Base-by-base conservation (phyloP, 2,888 invertebrate genomes). In the Rhyacophila evoluta region DNA sequence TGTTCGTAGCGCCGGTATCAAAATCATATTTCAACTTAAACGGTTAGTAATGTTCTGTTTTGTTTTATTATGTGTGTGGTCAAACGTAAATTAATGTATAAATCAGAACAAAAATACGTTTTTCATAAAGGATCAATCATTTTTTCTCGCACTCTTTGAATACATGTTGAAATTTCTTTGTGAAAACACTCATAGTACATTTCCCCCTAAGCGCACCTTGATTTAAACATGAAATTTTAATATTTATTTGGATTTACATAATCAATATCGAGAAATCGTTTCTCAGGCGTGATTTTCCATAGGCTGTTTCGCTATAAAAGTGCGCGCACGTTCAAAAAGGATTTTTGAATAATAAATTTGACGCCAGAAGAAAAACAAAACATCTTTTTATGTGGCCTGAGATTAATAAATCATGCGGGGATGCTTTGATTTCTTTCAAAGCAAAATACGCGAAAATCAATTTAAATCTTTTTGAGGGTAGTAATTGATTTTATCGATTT, bases 161-260 rank as follows among this genome's bases (percentile, higher is more conserved):
- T 55, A 55, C 2, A 55, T 55, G 19, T 55, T 55, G 15, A 10
- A 55, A 8, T 55, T 55, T 19, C 12, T 6, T 6, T 55, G 19
- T 19, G 12, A 55, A 55, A 55, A 19, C 15, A 55, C 19, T 55
- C 15, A 8, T 25, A 15, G 41, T 6, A 15, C 15, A 15, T 38
- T 55, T 55, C 19, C 41, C 15, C 55, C n/a, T n/a, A 33, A 10
- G 25, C 15, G 55, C 55, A 55, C 19, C 55, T 55, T 19, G 55
- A 55, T 55, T 55, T 55, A 55, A 55, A 55, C 25, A 55, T 55
- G 55, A 55, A 55, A 55, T 25, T 55, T 55, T 55, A 55, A 55
- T 55, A 55, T 25, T 55, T 55, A 55, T 15, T 41, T 11, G 15
- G 41, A 41, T 55, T 55, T 25, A 25, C 55, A 55, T 55, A 55